Base-by-base conservation (phyloP, 2,888 invertebrate species). In the Scotopteryx bipunctaria region DNA sequence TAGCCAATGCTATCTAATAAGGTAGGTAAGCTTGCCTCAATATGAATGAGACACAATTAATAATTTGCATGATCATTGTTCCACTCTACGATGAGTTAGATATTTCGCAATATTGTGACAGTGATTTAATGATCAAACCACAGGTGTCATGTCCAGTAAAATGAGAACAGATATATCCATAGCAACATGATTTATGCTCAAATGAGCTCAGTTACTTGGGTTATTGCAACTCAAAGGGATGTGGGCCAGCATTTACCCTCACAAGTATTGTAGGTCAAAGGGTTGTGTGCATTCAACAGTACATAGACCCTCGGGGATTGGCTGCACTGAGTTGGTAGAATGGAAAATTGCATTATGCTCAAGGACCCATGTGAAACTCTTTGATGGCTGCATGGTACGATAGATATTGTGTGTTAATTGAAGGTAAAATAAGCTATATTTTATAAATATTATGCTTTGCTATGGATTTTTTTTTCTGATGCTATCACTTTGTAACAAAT, bases 251-350 rank as follows among this genome's bases (percentile, higher is more conserved):
- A 9, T 33, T 48, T 59, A 65, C 66, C 63, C 64, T n/a, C 61
- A 71, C 67, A 75, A 68, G 64, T 68, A 35, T 14, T 44, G 25
- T 45, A 16, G 45, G 36, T 45, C 64, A 13, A 64, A 73, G 77
- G 78, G 81, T 59, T 64, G 71, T 80, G 81, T 80, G 76, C 78
- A 81, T 73, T 76, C 76, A 81, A 79, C 74, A 73, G 76, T 77
- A 21, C 16, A 64, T 73, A 72, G 66, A 69, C 65, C 64, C 57
- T 60, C 41, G 60, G 59, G 63, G 60, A 59, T 62, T 73, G 67
- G 46, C 57, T 45, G 56, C 61, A 67, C 60, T 69, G 64, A 55
- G 33, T 40, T 79, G 78, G 64, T 66, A 69, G 73, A 56, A 68
- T 66, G 78, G 80, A 83, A 83, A 82, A 85, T 78, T 76, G 65